Conservation (phyloP, 2,797 vertebrate genomes). For the Thalassophryne amazonica region DNA sequence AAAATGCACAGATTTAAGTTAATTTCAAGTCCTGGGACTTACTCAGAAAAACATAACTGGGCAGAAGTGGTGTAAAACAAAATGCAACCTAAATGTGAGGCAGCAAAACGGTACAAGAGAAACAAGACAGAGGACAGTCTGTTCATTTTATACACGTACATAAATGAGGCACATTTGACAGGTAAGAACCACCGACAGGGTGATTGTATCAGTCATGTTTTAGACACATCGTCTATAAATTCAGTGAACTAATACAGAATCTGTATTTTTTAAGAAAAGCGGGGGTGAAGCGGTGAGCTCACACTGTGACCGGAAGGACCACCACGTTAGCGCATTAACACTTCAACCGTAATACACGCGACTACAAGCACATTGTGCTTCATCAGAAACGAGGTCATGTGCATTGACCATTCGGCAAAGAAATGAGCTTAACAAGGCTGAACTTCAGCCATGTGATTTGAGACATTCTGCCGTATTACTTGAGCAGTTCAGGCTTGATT, state of each 20-base stretch:
- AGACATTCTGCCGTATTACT: no score
- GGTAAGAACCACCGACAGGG: conserved; percentile 36
- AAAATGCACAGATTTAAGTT: conserved; percentile 18
- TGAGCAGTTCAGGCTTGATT: no score
- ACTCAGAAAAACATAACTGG: conserved; percentile 23
- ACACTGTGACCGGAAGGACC: no score
- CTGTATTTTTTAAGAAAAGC: neutral
- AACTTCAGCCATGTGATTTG: no score
- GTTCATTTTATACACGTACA: conserved; percentile 50
- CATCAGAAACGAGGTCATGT: neutral
- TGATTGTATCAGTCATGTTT: conserved; percentile 34
- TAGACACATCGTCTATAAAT: conserved; percentile 8
- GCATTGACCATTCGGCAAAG: no score
- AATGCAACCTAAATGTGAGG: no score
- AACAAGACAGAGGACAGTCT: conserved; percentile 10
- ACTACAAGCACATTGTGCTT: neutral
- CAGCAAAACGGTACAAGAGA: no score
- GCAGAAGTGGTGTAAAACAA: conserved; percentile 13
- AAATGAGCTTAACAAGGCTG: no score
- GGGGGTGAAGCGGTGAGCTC: no score
- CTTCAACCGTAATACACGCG: neutral
- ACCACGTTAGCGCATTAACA: no score
- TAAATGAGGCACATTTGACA: conserved; percentile 66
- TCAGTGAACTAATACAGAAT: neutral
- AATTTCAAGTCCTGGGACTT: conserved; percentile 15